Base-by-base conservation (phyloP, 1,140 invertebrate genomes). In the Rhopalosiphum maidis region DNA sequence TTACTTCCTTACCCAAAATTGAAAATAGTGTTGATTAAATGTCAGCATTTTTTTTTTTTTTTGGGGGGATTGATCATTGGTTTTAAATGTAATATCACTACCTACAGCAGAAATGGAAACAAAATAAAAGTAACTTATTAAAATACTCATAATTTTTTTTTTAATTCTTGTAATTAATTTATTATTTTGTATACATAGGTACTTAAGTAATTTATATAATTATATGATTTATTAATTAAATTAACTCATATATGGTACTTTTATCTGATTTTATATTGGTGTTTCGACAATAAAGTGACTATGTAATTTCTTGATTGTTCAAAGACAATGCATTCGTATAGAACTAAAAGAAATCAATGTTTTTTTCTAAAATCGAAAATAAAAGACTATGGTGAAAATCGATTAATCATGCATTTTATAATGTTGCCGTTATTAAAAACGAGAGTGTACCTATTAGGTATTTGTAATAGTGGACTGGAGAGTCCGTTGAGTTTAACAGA, bases 371-470 rank as follows among this genome's bases (percentile, higher is more conserved):
- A 88, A 89, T 54, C 18, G n/a, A 89, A 35, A 89, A 54, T 54
- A 54, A 89, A 89, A 21, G 25, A 89, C 43, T 51, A 46, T 37
- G 9, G n/a, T 35, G 87, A 89, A 89, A 89, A 89, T 89, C 87
- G 48, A 89, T 89, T 89, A 54, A 89, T 89, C 87, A 89, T 54
- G 87, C 87, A 51, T 89, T 89, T 89, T 37, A 54, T 54, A 89
- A 37, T 89, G 87, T 54, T 89, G n/a, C n/a, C 51, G 87, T 89
- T 89, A 54, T 89, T 89, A 54, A 35, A 89, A 89, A 89, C 48
- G 30, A 86, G 41, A 89, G 87, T 89, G 87, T 89, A 51, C 8
- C 6, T 23, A 51, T 51, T 43, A 46, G 9, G 23, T 77, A 77
- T 8, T 77, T 77, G 60, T 11, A 86, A 15, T 43, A 30, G 41